Evolutionary conservation across 2,888 invertebrate genomes (phyloP), one percentile per base, ranked within the genome.

Genomic region (Erebia aethiops): DNA sequence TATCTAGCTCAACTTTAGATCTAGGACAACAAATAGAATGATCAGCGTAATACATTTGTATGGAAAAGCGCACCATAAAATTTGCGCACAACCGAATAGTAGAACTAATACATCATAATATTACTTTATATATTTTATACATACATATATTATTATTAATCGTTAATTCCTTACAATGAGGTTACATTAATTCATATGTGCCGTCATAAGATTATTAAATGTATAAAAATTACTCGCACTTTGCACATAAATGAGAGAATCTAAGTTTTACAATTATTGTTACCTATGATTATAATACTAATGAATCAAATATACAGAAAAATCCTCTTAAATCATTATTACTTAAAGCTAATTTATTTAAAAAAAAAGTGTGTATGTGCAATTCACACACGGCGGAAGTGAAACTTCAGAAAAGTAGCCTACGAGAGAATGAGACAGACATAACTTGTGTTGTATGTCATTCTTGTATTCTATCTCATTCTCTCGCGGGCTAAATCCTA

Each of bases 121-220:
- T 21, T 57, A 54, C 16, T 11, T 35, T 35, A 35, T 35, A 35
- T 35, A 56, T 21, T 57, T 21, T 4, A 26, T 21, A 14, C 10
- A 35, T 54, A 52, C 52, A 8, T 5, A 11, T 43, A 43, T 43
- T 16, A 52, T 8, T n/a, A 76, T 78, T 76, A 75, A 74, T 75
- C 64, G 65, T 78, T 77, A 79, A 82, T 79, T 80, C 77, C 78
- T 69, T 78, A 71, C 70, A 71, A 67, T 75, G 76, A 76, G 77
- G 75, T 77, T 74, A 75, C 60, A 72, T 54, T 75, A n/a, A n/a
- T n/a, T 73, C 70, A 72, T 72, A 74, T 75, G 71, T 73, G 10
- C 71, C 70, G 70, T 68, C 67, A 67, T 52, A 54, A 64, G 35
- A 62, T 67, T 8, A 16, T 58, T 16, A 21, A 49, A 14, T 11